Percentiles rank a stretch among this genome's conserved stretches.
Evolutionary conservation across 2,888 invertebrate genomes (phyloP).

Genomic region (Ornithoptera alexandrae): DNA sequence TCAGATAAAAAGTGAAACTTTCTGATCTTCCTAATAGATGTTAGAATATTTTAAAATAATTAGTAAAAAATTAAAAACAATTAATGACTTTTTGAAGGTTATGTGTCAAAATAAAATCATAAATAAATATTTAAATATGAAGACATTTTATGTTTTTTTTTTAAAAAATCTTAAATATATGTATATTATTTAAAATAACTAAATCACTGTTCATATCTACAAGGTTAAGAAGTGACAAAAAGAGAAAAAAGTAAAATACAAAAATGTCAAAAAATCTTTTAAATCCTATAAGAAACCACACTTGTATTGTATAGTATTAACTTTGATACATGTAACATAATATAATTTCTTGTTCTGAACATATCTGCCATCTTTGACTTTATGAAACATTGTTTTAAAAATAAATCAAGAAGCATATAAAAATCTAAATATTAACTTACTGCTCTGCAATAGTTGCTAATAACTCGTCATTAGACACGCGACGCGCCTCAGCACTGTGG

Average conservation of each 20-base stretch:
- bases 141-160: conserved; percentile 25
- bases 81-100: conserved; percentile 46
- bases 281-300: conserved; percentile 39
- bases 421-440: conserved; percentile 79
- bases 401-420: conserved; percentile 56
- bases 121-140: conserved; percentile 1
- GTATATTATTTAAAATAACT: background rate
- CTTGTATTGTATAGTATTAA: conserved; percentile 22
- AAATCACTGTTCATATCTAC: conserved; percentile 25
- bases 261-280: conserved; percentile 39
- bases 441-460: conserved; percentile 93
- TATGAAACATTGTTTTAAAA: conserved; percentile 60
- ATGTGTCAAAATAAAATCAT: conserved; percentile 50
- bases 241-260: conserved; percentile 31
- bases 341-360: conserved; percentile 13
- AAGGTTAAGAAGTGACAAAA: conserved; percentile 26
- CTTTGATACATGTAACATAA: conserved; percentile 5
- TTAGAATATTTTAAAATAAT: background rate
- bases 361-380: conserved; percentile 71
- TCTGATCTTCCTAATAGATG: background rate
- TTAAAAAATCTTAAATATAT: no score
- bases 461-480: conserved; percentile 95
- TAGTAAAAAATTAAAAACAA: conserved; percentile 13
- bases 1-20: background rate
- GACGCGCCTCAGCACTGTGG: conserved; percentile 93